Base-by-base conservation (phyloP, 2,797 vertebrate genomes). In the Dromococcyx pavoninus region DNA sequence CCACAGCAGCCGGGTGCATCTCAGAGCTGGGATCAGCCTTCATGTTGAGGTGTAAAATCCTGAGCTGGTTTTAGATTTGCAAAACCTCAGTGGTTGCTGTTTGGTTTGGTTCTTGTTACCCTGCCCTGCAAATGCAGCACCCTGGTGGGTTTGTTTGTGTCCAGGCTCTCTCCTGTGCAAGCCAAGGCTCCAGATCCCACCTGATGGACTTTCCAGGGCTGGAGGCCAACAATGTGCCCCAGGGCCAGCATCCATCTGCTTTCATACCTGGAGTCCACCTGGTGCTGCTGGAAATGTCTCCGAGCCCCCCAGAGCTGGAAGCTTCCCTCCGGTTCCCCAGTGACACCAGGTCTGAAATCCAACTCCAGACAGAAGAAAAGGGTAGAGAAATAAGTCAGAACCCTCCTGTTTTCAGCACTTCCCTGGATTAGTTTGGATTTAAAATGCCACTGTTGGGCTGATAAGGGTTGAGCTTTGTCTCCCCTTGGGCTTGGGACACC, bases 211-310 rank as follows among this genome's bases (percentile, higher is more conserved):
- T 35, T 10, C 48, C 33, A 48, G 70, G 33, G 46, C 50, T 32
- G 50, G 1, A 6, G 69, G 46, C 9, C 27, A 33, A 33, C 27
- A 54, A 10, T 33, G 46, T 48, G 54, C 28, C 50, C 39, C 1
- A 1, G n/a, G 50, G 27, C 28, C 53, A 35, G 33, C 44, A 65
- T 7, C 57, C n/a, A 5, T 24, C 57, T 0, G 1, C 28, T 57
- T 8, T 41, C 37, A 57, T 81, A 18, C 13, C 1, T 5, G n/a
- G 56, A 19, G 35, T 48, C n/a, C 21, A 14, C 17, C 33, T 48
- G 53, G 10, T 60, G 66, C 30, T 32, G 33, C 66, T 16, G 25
- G 53, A 41, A 44, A 30, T 23, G 19, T 7, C 57, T 43, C 50
- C 1, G 7, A 41, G n/a, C 76, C 30, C 33, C 17, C 15, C 6